Evolutionary conservation across 2,888 invertebrate genomes (phyloP), one percentile per base, ranked within the genome.

Genomic region (Drosophila monieri): DNA sequence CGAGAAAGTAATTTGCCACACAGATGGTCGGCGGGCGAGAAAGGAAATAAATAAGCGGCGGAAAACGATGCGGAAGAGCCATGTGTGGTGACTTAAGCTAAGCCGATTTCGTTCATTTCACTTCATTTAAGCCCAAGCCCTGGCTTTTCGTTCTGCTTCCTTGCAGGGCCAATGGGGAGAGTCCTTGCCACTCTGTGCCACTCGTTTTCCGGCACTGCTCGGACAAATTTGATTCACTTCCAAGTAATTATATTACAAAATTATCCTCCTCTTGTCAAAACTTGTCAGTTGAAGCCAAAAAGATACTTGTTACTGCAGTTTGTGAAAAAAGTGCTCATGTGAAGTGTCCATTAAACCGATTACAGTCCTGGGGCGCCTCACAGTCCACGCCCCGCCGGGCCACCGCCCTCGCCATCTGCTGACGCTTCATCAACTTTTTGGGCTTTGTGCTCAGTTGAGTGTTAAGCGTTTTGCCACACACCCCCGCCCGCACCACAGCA

Each of bases 91-190:
- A 74, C 80, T 77, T 80, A 66, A 49, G 57, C 54, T 71, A 75
- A 77, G 78, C 78, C 80, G 76, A 78, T 80, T 77, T 52, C 60
- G 48, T 52, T 80, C 56, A 61, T 80, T 77, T 80, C 71, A 67
- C 78, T 80, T 77, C 71, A 77, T 80, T 70, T 71, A 71, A 71
- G 80, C 66, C 55, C 51, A 56, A 59, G 56, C 47, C 8, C 18
- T 12, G 5, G 0, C 12, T 15, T 53, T 35, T 51, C 15, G 15
- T 15, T 15, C 39, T 15, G 14, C 9, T 3, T 10, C 48, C 21
- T 41, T 30, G 9, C 32, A 41, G 43, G 43, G 64, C 47, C 59
- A 54, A 58, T 76, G 72, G 10, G 27, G 14, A 56, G 57, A 15
- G 30, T 56, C 12, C 15, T 43, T 43, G 5, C 32, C 27, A 25